Percentiles rank a stretch among this genome's conserved stretches.
Conservation (phyloP, 2,888 invertebrate genomes). For the Phragmatobia fuliginosa region DNA sequence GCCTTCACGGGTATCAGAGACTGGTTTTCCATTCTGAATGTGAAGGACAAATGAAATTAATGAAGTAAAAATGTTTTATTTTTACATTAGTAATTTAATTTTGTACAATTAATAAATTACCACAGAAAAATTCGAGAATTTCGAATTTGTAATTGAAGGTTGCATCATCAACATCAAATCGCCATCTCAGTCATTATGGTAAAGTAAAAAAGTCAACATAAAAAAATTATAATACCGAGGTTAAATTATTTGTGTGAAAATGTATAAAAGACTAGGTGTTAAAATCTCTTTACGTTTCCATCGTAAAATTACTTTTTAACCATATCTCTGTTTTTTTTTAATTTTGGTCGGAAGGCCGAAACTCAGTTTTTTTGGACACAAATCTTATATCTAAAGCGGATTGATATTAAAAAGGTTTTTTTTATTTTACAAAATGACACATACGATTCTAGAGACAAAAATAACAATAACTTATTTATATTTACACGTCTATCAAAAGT, state of each 20-base stretch:
- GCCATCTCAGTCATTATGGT: too few species aligned
- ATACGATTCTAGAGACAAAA: constrained; percentile 46
- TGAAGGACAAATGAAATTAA: too few species aligned
- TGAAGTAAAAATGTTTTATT: too few species aligned
- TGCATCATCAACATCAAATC: too few species aligned
- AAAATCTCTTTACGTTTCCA: background rate
- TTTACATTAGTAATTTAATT: too few species aligned
- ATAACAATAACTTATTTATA: constrained; percentile 49
- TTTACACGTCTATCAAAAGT: constrained; percentile 52
- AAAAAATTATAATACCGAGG: constrained; percentile 4
- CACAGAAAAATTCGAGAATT: too few species aligned
- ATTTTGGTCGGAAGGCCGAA: constrained; percentile 3
- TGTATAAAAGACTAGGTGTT: constrained; percentile 15
- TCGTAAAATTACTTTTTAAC: too few species aligned
- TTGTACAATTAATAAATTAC: too few species aligned
- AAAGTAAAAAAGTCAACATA: too few species aligned
- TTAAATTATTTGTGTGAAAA: constrained; percentile 40
- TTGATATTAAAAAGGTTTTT: constrained; percentile 33
- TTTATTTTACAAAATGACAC: constrained; percentile 53
- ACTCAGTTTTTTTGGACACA: constrained; percentile 6
- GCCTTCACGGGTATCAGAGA: too few species aligned
- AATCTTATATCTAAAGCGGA: constrained; percentile 16
- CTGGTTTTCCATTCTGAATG: too few species aligned
- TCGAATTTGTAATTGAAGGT: too few species aligned
- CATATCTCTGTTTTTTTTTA: background rate